Evolutionary conservation across 2,113 vertebrate species (phyloP), one percentile per base, ranked within the genome.

Genomic region (Mesocricetus auratus): DNA sequence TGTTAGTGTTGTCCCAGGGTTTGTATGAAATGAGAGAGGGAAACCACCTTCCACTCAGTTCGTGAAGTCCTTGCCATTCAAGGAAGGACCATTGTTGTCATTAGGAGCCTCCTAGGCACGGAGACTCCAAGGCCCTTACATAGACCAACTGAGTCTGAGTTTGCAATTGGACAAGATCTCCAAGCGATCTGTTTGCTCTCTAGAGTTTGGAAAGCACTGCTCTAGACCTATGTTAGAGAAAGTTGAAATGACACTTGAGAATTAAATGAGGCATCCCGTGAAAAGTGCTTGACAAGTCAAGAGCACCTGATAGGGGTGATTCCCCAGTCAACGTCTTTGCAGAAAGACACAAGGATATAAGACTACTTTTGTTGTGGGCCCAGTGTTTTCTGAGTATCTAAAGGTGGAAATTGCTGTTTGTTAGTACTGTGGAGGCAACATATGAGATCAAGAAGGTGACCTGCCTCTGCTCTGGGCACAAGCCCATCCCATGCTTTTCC

Each of bases 401-500:
- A 26, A 3, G 53, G 53, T 56, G 53, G 53, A 56, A 56, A 56
- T 56, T 56, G 53, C 53, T 56, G 53, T 15, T 56, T 15, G 53
- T 56, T 56, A 56, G 12, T 56, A 56, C 53, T 56, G 53, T 56
- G 53, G 53, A 56, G 53, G 12, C n/a, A 17, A 36, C 7, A 16
- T 17, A 26, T n/a, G 39, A 31, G 69, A 8, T 50, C 68, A 15
- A 33, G n/a, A 89, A 64, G 78, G 60, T 42, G 5, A 19, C 9
- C 19, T 0, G 3, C 39, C 5, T 82, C 60, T 64, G 10, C 45
- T 75, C 3, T 17, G 7, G 22, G n/a, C 53, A 21, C 7, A 1
- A 53, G n/a, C 1, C 1, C 5, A 0, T 24, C 45, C 24, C 45
- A 31, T 31, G 60, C 26, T 86, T n/a, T n/a, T 62, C 56, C 69